Percentiles rank a stretch among this genome's conserved stretches.
phyloP scores from a whole-genome alignment of 1,140 invertebrate species.

The Charaxes varanes region DNA sequence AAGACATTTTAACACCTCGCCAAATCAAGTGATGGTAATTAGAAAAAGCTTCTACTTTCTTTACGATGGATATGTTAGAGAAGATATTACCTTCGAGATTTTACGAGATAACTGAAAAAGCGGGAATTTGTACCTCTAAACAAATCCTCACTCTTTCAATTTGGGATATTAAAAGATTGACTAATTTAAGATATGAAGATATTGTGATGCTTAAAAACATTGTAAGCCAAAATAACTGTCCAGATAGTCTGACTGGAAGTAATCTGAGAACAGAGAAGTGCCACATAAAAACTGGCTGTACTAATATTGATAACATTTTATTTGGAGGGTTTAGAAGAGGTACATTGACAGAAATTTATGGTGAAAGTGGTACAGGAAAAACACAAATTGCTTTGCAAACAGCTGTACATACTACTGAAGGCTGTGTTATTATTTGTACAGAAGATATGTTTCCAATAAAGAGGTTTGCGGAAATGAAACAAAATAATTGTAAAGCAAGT shows the following conservation, averaged over 20 bases:
- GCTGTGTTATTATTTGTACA: conserved; percentile 54
- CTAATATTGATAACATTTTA: conserved; percentile 75
- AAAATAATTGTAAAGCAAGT: conserved; percentile 14
- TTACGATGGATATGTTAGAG: conserved; percentile 32
- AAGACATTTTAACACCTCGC: too few species aligned
- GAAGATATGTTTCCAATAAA: conserved; percentile 60
- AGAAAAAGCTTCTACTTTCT: too few species aligned
- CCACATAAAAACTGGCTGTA: conserved; percentile 77
- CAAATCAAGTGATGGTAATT: too few species aligned
- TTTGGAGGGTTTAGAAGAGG: conserved; percentile 82
- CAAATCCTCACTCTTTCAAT: conserved; percentile 45
- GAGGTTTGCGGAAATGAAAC: conserved; percentile 49
- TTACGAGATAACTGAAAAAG: conserved; percentile 43
- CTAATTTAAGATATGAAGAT: conserved; percentile 41
- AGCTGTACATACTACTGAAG: conserved; percentile 42
- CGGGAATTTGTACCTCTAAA: conserved; percentile 39
- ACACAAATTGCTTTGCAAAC: conserved; percentile 89
- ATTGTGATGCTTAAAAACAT: conserved; percentile 46
- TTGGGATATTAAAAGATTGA: conserved; percentile 52
- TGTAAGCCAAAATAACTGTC: conserved; percentile 27
- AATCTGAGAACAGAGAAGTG: conserved; percentile 16
- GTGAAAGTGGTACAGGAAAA: conserved; percentile 88
- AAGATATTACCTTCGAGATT: conserved; percentile 39
- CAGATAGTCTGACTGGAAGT: conserved; percentile 23
- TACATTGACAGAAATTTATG: conserved; percentile 89